phyloP scores from a whole-genome alignment of 2,797 vertebrate species.

The Otolemur crassicaudatus region DNA sequence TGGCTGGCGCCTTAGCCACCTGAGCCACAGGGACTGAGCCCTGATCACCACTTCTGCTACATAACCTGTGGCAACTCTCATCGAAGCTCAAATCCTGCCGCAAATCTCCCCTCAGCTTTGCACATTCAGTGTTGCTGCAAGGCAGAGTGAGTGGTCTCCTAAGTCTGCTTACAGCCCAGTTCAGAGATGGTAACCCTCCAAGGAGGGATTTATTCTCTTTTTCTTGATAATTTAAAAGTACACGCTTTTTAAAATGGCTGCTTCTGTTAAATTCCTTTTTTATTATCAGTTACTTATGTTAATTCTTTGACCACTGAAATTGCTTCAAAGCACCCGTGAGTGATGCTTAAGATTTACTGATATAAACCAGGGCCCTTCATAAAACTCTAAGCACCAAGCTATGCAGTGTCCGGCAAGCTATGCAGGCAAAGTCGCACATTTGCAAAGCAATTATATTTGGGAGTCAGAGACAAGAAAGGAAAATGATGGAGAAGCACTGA shows the following conservation, averaged over 20 bases:
- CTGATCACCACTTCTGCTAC: neutral
- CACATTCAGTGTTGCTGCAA: neutral
- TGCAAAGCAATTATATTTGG: slow-evolving; percentile 35
- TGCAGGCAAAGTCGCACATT: neutral
- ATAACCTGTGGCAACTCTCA: neutral
- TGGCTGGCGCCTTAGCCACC: too few species aligned
- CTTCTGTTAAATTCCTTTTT: neutral
- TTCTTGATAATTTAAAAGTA: neutral
- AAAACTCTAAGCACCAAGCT: neutral
- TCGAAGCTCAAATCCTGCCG: neutral
- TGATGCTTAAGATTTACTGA: neutral
- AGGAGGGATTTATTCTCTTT: neutral
- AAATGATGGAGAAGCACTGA: neutral
- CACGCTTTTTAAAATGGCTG: slow-evolving; percentile 15
- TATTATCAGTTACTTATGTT: slow-evolving; percentile 17
- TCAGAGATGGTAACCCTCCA: neutral
- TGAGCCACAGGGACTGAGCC: too few species aligned
- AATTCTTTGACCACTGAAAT: neutral
- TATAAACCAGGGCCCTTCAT: neutral
- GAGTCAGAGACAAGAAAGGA: neutral
- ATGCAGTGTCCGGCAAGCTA: neutral
- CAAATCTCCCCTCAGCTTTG: neutral
- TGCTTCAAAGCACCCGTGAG: neutral
- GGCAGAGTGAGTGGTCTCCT: neutral
- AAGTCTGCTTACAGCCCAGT: neutral